Percentiles rank a stretch among this genome's conserved stretches.
Evolutionary conservation across 1,140 invertebrate species (phyloP).

Genomic region (Prorops nasuta): DNA sequence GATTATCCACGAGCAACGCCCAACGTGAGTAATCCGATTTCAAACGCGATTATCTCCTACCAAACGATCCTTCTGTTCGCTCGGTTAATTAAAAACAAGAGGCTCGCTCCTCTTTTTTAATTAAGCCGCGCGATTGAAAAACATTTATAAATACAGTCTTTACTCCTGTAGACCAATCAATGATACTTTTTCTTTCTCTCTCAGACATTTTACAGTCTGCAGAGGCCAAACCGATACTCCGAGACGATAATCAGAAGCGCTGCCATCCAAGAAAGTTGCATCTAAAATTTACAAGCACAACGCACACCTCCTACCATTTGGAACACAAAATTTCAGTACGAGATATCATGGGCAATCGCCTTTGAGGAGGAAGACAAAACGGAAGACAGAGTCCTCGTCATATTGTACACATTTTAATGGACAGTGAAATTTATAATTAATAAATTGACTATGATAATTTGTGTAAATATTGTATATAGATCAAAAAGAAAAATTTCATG

Average conservation of each 20-base stretch:
- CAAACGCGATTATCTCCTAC: no score
- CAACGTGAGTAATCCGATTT: conserved; percentile 35
- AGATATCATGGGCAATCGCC: not conserved
- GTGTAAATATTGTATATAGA: conserved; percentile 54
- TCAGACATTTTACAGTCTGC: conserved; percentile 45
- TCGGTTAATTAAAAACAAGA: no score
- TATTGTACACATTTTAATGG: conserved; percentile 28
- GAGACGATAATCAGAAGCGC: conserved; percentile 38
- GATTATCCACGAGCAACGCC: conserved; percentile 43
- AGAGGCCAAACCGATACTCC: conserved; percentile 41
- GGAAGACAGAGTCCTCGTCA: no score
- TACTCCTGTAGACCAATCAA: no score
- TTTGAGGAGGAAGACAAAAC: not conserved
- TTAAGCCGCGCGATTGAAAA: no score
- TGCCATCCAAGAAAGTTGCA: conserved; percentile 45
- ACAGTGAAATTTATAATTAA: conserved; percentile 34
- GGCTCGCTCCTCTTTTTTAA: no score
- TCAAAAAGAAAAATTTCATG: conserved; percentile 42
- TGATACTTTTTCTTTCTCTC: no score
- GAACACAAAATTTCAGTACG: not conserved
- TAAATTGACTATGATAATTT: conserved; percentile 33
- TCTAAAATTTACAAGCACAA: no score
- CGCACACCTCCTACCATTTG: no score
- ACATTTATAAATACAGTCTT: no score
- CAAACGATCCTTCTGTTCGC: no score